Conservation (phyloP, 2,888 invertebrate species). For the Patella caerulea region DNA sequence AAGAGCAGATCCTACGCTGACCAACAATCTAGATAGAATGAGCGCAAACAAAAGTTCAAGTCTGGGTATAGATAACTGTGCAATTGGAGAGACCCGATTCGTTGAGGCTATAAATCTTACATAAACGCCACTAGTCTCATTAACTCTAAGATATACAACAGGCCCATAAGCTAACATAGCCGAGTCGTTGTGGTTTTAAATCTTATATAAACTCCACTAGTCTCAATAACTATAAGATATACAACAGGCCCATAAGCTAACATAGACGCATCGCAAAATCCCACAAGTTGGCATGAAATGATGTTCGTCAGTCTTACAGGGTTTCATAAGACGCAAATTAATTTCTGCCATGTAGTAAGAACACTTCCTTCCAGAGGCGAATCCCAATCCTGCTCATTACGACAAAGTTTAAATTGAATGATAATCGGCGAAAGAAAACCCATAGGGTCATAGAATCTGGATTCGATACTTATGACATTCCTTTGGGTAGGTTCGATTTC, state of each 20-base stretch:
- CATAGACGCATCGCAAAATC: constrained; percentile 2
- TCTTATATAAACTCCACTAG: too few species aligned
- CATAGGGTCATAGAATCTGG: not conserved
- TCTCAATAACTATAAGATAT: too few species aligned
- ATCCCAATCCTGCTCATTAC: not conserved
- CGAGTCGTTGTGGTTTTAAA: not conserved
- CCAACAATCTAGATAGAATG: not conserved
- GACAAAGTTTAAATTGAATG: constrained; percentile 3
- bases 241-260: not conserved
- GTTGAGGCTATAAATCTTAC: not conserved
- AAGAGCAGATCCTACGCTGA: not conserved
- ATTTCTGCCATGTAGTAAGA: not conserved
- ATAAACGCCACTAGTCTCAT: too few species aligned
- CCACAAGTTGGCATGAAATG: constrained; percentile 1
- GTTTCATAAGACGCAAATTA: not conserved
- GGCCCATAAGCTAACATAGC: not conserved
- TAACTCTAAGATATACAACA: too few species aligned
- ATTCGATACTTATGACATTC: constrained; percentile 2
- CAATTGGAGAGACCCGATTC: not conserved
- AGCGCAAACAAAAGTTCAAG: not conserved
- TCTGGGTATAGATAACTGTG: not conserved
- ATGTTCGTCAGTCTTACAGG: not conserved
- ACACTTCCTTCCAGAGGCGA: not conserved
- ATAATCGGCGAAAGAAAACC: not conserved
- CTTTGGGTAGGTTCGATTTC: not conserved